Percentiles rank a stretch among this genome's conserved stretches.
Evolutionary conservation across 2,797 vertebrate species (phyloP).

Genomic region (Pipistrellus pipistrellus): DNA sequence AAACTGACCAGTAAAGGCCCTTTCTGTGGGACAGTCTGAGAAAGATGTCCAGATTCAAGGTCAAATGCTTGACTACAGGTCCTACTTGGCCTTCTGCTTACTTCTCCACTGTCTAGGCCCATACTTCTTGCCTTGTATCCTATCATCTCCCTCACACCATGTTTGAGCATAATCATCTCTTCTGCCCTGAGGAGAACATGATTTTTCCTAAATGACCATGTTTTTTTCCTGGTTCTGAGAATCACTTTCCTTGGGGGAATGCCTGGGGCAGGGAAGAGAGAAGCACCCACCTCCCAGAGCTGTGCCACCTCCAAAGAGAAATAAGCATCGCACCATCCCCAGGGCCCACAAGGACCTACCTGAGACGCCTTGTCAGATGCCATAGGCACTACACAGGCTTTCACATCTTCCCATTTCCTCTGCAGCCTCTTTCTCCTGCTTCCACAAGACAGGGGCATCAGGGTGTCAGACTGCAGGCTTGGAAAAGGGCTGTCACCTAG

Average conservation of each 20-base stretch:
- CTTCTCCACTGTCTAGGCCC: background rate
- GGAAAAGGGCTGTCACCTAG: background rate
- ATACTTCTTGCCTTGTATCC: background rate
- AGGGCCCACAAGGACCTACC: background rate
- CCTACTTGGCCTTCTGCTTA: background rate
- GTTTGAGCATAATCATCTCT: background rate
- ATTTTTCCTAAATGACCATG: background rate
- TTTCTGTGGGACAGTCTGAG: background rate
- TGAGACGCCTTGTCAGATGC: background rate
- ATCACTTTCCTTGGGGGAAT: background rate
- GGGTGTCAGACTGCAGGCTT: background rate
- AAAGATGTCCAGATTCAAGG: background rate
- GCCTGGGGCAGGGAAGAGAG: background rate
- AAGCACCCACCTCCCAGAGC: background rate
- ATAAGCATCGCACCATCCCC: background rate
- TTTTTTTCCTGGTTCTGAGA: conserved; percentile 1
- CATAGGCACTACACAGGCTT: background rate
- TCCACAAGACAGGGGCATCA: background rate
- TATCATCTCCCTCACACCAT: background rate
- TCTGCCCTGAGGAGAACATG: background rate
- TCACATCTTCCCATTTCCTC: background rate
- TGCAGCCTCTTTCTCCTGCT: background rate
- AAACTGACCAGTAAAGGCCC: background rate
- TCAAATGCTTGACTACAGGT: background rate
- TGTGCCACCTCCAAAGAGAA: background rate